Evolutionary conservation across 2,797 vertebrate species (phyloP).

Genomic region (Dromococcyx pavoninus): DNA sequence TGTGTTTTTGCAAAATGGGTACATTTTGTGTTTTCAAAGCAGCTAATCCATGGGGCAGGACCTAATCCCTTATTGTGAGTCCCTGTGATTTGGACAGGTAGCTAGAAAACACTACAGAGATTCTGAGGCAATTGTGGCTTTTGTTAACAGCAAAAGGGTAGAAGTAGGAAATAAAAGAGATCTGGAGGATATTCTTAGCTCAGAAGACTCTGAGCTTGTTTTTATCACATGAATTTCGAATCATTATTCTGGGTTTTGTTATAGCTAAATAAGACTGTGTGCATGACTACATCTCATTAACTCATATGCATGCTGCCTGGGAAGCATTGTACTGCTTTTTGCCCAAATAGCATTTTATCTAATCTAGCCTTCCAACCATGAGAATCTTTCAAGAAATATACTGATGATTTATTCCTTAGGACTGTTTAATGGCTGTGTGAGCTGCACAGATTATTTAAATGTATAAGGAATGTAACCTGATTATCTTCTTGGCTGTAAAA

Average conservation of each 20-base stretch:
- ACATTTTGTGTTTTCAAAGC: neutral
- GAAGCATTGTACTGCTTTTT: neutral
- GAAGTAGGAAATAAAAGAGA: conserved; percentile 11
- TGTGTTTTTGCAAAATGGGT: neutral
- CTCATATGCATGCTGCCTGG: neutral
- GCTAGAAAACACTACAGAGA: neutral
- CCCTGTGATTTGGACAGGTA: conserved; percentile 1
- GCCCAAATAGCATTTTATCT: neutral
- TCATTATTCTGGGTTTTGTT: conserved; percentile 33
- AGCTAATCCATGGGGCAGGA: neutral
- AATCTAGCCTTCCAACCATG: neutral
- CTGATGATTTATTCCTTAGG: neutral
- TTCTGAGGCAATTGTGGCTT: neutral
- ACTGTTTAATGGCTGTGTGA: neutral
- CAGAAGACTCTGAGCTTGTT: neutral
- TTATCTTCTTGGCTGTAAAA: neutral
- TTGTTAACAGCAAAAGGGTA: conserved; percentile 21
- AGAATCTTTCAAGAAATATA: neutral
- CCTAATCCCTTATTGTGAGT: neutral
- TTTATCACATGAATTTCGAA: conserved; percentile 34
- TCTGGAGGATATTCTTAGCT: conserved; percentile 5
- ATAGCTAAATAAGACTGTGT: neutral
- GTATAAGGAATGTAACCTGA: neutral
- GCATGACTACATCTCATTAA: neutral
- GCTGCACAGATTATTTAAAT: neutral